Conservation (phyloP, 2,888 invertebrate genomes). For the Drosophila borborema region DNA sequence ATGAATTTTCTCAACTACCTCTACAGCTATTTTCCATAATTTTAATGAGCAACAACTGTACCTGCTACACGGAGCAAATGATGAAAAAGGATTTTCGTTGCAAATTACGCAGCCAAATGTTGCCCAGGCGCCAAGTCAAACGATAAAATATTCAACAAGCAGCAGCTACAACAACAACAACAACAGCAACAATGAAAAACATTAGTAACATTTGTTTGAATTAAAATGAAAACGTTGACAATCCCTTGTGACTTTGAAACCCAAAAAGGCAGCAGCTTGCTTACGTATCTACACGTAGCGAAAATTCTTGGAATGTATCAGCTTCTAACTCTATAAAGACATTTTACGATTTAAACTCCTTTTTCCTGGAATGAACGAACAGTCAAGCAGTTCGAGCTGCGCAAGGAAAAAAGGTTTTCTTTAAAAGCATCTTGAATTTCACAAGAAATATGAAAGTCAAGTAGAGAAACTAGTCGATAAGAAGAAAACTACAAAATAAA, state of each 20-base stretch:
- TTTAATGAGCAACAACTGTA: conserved; percentile 40
- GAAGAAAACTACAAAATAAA: neutral
- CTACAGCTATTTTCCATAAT: conserved; percentile 15
- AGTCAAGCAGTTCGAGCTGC: neutral
- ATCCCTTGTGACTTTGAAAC: conserved; percentile 75
- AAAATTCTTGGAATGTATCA: neutral
- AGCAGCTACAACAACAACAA: conserved; percentile 25
- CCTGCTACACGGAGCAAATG: conserved; percentile 43
- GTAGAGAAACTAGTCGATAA: fast-evolving
- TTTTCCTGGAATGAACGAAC: neutral
- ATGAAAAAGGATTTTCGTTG: conserved; percentile 66
- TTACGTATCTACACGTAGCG: conserved; percentile 10
- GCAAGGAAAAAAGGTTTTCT: neutral
- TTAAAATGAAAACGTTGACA: conserved; percentile 81
- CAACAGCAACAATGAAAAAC: conserved; percentile 67
- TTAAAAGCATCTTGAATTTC: neutral
- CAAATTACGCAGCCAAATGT: conserved; percentile 76
- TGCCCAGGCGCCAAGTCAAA: conserved; percentile 76
- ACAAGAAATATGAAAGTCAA: neutral
- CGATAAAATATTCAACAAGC: conserved; percentile 81
- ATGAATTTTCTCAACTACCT: conserved; percentile 7
- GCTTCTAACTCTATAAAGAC: neutral
- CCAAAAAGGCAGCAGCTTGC: conserved; percentile 56
- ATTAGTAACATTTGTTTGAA: conserved; percentile 79
- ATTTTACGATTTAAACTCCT: neutral